Base-by-base conservation (phyloP, 2,797 vertebrate genomes). In the Glossophaga mutica region DNA sequence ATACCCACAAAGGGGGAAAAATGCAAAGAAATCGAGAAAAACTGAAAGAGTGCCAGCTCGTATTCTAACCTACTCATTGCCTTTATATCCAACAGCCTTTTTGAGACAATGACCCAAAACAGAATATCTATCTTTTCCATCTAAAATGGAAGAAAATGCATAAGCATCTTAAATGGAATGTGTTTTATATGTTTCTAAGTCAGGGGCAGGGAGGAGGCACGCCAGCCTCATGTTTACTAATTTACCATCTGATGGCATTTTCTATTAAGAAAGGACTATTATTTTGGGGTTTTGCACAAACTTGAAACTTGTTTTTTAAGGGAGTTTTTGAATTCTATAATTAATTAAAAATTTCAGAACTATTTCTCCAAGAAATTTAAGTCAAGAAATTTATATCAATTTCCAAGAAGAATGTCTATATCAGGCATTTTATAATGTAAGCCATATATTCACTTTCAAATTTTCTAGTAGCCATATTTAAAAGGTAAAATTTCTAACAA, bases 351-450 rank as follows among this genome's bases (percentile, higher is more conserved):
- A 77, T 67, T 86, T 86, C 18, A 48, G 42, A 91, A 93, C 5
- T 84, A n/a, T 59, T 93, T 93, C n/a, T 79, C 59, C 32, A 87
- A 68, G 15, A 86, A 78, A 89, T 94, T 94, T 84, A 57, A 3
- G 77, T 81, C 32, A 89, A 68, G 6, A 86, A 78, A 89, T 94
- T 94, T 84, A 57, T 2, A 89, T 81, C 14, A 71, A 59, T 82
- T 87, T 65, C 44, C 7, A 79, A 89, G 59, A 84, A 86, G 24
- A 50, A 12, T 67, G 22, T 70, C 50, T 76, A 5, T 39, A 71
- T 57, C 4, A 65, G 19, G 39, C 39, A 39, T 39, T 39, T 39
- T 71, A 81, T 3, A 91, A 81, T 14, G 29, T 9, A 94, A 90
- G 44, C 2, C 29, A 71, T 3, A n/a, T 22, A 62, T 24, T 15